phyloP scores from a whole-genome alignment of 2,888 invertebrate genomes.

The Poecilobothrus nobilitatus region DNA sequence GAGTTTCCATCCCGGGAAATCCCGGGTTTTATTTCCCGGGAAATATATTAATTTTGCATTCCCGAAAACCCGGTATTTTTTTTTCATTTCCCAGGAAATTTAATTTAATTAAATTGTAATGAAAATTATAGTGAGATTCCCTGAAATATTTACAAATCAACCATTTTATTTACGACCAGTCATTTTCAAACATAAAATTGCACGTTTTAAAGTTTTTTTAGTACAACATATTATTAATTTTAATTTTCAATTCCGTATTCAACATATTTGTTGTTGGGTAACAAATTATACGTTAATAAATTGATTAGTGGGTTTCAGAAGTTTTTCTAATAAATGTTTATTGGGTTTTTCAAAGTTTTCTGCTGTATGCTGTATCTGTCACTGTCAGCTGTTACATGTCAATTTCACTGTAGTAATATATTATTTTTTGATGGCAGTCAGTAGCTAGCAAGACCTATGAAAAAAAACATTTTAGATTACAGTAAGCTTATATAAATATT shows the following conservation, averaged over 20 bases:
- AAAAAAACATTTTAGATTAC: background rate
- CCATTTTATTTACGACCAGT: constrained; percentile 1
- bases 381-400: constrained; percentile 7
- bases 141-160: constrained; percentile 1
- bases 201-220: constrained; percentile 8
- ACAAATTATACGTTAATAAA: constrained; percentile 8
- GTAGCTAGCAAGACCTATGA: constrained; percentile 3
- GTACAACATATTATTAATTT: constrained; percentile 3
- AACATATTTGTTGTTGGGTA: constrained; percentile 7
- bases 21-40: constrained; percentile 4
- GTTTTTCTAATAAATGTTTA: background rate
- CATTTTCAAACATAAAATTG: constrained; percentile 3
- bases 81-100: constrained; percentile 1
- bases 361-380: constrained; percentile 2
- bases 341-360: background rate
- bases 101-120: constrained; percentile 8
- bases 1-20: too few species aligned
- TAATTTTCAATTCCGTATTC: constrained; percentile 2
- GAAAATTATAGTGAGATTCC: constrained; percentile 3
- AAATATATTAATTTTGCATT: constrained; percentile 9
- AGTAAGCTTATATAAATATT: constrained; percentile 5
- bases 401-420: background rate
- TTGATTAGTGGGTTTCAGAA: constrained; percentile 2
- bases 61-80: constrained; percentile 7
- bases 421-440: constrained; percentile 6